Conservation (phyloP, 2,113 vertebrate species). For the Perognathus longimembris region DNA sequence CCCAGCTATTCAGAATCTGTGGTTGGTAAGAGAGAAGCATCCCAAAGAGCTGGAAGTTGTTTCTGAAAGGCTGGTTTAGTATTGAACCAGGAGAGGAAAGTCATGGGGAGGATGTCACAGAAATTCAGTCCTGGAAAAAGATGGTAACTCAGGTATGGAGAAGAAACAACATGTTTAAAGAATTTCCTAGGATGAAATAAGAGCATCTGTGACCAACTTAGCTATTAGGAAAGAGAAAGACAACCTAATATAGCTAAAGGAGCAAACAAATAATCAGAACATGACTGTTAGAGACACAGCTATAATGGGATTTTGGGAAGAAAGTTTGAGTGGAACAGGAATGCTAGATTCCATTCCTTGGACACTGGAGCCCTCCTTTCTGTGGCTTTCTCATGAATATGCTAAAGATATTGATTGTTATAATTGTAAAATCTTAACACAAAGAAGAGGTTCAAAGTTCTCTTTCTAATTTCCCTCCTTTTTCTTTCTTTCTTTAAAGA, state of each 20-base stretch:
- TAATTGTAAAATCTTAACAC: neutral
- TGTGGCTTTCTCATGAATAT: neutral
- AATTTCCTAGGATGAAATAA: slow-evolving; percentile 14
- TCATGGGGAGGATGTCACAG: neutral
- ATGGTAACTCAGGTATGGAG: neutral
- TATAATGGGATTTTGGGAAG: neutral
- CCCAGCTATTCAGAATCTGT: neutral
- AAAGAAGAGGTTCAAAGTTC: neutral
- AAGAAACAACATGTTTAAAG: neutral
- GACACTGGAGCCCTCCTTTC: too few species aligned
- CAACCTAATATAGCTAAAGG: neutral
- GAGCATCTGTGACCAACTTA: neutral
- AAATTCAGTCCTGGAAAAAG: neutral
- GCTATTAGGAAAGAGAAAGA: neutral
- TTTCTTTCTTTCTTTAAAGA: neutral
- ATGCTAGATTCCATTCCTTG: neutral
- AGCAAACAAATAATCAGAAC: neutral
- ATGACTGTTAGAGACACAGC: neutral
- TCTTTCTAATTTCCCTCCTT: neutral
- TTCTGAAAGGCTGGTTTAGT: neutral
- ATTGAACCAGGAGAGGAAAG: neutral
- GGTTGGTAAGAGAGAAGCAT: neutral
- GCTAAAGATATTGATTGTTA: neutral
- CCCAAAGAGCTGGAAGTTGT: neutral
- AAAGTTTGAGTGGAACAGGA: neutral